Evolutionary conservation across 2,888 invertebrate genomes (phyloP).

Genomic region (Melipona bicolor): DNA sequence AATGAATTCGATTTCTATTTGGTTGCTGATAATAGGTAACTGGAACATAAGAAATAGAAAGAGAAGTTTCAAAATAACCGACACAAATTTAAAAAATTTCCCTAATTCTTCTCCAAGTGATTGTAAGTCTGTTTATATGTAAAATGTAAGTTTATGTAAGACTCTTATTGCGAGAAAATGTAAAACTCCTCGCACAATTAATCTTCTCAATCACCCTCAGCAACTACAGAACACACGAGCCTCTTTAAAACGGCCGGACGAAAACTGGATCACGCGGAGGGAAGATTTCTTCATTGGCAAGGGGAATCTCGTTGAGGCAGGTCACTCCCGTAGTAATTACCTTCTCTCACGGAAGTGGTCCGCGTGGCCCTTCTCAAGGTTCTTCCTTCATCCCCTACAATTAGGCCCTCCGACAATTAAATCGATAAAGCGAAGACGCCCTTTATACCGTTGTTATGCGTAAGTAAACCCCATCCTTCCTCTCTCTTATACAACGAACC

Average conservation of each 20-base stretch:
- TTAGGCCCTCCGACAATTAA: conserved; percentile 75
- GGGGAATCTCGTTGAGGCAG: conserved; percentile 76
- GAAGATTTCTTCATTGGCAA: conserved; percentile 68
- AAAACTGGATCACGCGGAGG: conserved; percentile 57
- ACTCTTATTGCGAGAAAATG: not conserved
- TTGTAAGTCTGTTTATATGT: not conserved
- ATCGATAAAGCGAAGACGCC: conserved; percentile 69
- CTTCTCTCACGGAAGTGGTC: conserved; percentile 78
- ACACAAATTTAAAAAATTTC: too few relatives aligned
- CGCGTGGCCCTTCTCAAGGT: conserved; percentile 73
- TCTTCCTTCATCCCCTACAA: conserved; percentile 72
- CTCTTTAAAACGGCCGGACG: conserved; percentile 42
- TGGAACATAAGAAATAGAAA: too few relatives aligned
- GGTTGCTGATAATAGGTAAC: too few relatives aligned
- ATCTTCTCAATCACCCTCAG: not conserved
- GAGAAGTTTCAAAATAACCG: too few relatives aligned
- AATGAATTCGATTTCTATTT: too few relatives aligned
- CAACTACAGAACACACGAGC: not conserved
- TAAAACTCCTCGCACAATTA: too few relatives aligned
- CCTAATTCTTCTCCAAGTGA: too few relatives aligned
- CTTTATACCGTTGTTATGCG: conserved; percentile 50
- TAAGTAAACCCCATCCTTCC: conserved; percentile 23
- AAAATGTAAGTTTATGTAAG: not conserved
- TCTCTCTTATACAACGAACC: conserved; percentile 40
- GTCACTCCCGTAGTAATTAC: conserved; percentile 79